Percentiles rank a stretch among this genome's conserved stretches.
Evolutionary conservation across 2,797 vertebrate genomes (phyloP).

Genomic region (Gymnopithys bicolor): DNA sequence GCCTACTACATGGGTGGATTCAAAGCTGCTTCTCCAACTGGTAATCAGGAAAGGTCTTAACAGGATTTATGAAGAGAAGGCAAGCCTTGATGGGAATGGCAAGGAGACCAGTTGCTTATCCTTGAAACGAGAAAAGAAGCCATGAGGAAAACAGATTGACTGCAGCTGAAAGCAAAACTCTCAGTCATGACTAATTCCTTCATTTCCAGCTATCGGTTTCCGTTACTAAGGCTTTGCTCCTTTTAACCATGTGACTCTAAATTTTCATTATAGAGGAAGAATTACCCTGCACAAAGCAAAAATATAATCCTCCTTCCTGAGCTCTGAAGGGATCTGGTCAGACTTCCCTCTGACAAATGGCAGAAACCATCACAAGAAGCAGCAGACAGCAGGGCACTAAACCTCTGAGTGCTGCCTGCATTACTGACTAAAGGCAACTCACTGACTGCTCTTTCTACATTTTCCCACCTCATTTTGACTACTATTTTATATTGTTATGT

Average conservation of each 20-base stretch:
- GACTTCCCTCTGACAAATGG: not conserved
- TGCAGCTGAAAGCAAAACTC: not conserved
- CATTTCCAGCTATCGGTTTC: slow-evolving; percentile 9
- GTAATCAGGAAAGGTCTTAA: not conserved
- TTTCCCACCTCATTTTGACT: not conserved
- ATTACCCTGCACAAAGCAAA: not conserved
- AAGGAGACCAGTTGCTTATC: not conserved
- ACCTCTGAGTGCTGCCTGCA: not conserved
- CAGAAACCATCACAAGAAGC: not conserved
- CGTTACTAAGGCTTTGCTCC: accelerated
- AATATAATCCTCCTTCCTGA: not conserved
- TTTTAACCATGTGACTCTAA: not conserved
- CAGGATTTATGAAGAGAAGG: slow-evolving; percentile 3
- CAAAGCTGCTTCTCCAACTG: not conserved
- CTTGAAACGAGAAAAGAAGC: not conserved
- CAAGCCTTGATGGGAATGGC: not conserved
- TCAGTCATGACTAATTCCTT: not conserved
- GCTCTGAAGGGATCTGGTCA: not conserved
- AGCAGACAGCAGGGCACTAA: not conserved
- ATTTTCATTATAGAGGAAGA: not conserved
- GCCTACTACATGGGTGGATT: not conserved
- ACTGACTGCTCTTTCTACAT: not conserved
- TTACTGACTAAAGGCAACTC: not conserved
- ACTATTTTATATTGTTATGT: not conserved
- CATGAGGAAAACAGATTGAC: not conserved